Base-by-base conservation (phyloP, 2,888 invertebrate species). In the Mylabris sibirica region DNA sequence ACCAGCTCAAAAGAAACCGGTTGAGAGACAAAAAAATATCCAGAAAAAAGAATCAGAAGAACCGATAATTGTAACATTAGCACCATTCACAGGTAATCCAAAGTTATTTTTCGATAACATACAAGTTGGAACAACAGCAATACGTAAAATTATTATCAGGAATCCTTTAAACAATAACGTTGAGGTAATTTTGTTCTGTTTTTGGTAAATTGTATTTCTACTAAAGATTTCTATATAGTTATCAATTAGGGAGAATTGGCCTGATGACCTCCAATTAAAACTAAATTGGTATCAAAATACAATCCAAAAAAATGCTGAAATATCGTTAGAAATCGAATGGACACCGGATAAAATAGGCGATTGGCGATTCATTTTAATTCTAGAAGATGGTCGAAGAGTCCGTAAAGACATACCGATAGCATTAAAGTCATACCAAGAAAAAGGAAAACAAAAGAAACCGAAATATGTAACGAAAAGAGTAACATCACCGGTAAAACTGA, bases 81-180 rank as follows among this genome's bases (percentile, higher is more conserved):
- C 90, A 12, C 91, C 92, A 1, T 92, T 92, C 83, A 87, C 89
- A n/a, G 84, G 87, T 66, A 89, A 88, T 75, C 89, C 92, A 3
- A 90, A 89, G 84, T 87, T 92, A 20, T 86, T 88, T n/a, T 92
- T 92, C 78, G 90, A 91, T 72, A 87, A 91, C 86, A 88, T 92
- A 66, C 84, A 87, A 6, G 84, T 91, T 66, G 89, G 90, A 17
- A 85, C 87, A 59, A 84, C 86, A 12, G 88, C 87, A 66, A 86
- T 85, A 66, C 87, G 88, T 73, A 83, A 84, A 63, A 82, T 92
- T 68, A 86, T 89, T 75, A 84, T 92, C 14, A 83, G 85, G 63
- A 92, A 92, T 83, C 90, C 91, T 12, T 84, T 85, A 20, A 78
- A 82, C 34, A 79, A 81, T 22, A 82, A 84, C 70, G 82, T 87